These are phyloP conservation scores for Zaprionus ghesquierei DNA, from an alignment of 1,140 invertebrate genomes.

Conservation along the genomic window DNA sequence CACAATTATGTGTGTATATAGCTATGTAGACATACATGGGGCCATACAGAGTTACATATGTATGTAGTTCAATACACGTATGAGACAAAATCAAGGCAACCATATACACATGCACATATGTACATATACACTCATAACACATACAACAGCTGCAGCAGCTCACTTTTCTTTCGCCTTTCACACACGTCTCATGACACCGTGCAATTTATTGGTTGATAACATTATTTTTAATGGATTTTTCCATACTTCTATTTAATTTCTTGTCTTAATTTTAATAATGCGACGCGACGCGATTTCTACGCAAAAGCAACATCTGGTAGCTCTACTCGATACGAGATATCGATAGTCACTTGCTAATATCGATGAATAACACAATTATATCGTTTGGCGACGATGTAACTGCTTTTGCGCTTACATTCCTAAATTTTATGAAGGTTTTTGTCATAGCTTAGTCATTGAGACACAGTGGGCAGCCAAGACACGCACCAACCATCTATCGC, in stretches of 20 bases:
- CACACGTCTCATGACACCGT: conserved; percentile 1
- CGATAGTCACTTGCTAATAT: conserved; percentile 7
- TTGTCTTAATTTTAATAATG: conserved; percentile 30
- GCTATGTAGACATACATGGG: background rate
- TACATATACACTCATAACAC: conserved; percentile 30
- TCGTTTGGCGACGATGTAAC: background rate
- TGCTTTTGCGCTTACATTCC: background rate
- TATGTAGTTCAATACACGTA: conserved; percentile 24
- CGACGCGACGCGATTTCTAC: conserved; percentile 42
- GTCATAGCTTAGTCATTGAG: background rate
- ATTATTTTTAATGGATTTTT: conserved; percentile 18
- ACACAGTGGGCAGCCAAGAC: background rate
- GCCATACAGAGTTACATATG: conserved; percentile 9
- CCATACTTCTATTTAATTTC: conserved; percentile 35
- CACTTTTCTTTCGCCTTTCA: conserved; percentile 27
- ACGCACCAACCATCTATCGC: conserved; percentile 9
- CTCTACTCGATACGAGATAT: conserved; percentile 21
- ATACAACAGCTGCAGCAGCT: conserved; percentile 45
- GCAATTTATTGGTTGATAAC: conserved; percentile 1
- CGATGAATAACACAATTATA: background rate
- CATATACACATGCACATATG: conserved; percentile 25
- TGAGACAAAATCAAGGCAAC: conserved; percentile 29
- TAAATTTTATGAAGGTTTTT: background rate
- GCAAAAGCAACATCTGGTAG: conserved; percentile 38
- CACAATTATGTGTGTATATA: conserved; percentile 19